Conservation (phyloP, 37 sponge, comb jelly and placozoan species). For the Beroe forskalii region DNA sequence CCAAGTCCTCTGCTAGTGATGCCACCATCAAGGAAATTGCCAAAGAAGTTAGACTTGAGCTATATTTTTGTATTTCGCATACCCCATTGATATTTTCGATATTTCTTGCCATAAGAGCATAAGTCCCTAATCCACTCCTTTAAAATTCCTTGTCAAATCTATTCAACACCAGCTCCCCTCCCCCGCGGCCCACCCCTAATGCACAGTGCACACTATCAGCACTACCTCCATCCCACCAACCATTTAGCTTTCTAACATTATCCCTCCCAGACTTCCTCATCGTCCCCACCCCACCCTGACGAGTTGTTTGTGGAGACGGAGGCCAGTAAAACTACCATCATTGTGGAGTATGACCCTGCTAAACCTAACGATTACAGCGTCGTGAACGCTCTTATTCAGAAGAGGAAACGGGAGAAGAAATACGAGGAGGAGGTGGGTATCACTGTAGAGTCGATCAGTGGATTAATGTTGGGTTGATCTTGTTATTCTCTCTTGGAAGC, state of each 20-base stretch:
- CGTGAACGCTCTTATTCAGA: slow-evolving; percentile 38
- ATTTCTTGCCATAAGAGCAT: too few species aligned
- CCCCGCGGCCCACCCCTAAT: background rate
- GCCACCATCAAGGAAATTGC: slow-evolving; percentile 43
- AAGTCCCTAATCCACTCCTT: too few species aligned
- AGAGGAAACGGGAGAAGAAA: slow-evolving; percentile 60
- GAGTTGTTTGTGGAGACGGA: slow-evolving; percentile 57
- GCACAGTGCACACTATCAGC: background rate
- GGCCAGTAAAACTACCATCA: slow-evolving; percentile 10
- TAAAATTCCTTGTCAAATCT: too few species aligned
- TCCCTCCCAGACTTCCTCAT: slow-evolving; percentile 69
- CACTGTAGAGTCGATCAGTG: background rate
- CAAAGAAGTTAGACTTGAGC: slow-evolving; percentile 7
- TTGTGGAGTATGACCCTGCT: slow-evolving; percentile 91
- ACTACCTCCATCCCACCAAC: slow-evolving; percentile 67
- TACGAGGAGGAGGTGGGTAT: slow-evolving; percentile 37
- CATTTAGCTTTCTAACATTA: slow-evolving; percentile 86
- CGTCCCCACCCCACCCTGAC: background rate
- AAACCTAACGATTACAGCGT: slow-evolving; percentile 85
- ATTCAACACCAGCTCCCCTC: too few species aligned
- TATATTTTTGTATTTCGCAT: too few species aligned
- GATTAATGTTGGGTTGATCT: background rate
- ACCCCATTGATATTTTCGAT: too few species aligned
- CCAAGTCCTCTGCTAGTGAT: slow-evolving; percentile 17
- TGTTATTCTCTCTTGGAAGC: too few species aligned